These are phyloP conservation scores for Pontoporia blainvillei DNA, from an alignment of 2,113 vertebrate species.

Conservation along the genomic window DNA sequence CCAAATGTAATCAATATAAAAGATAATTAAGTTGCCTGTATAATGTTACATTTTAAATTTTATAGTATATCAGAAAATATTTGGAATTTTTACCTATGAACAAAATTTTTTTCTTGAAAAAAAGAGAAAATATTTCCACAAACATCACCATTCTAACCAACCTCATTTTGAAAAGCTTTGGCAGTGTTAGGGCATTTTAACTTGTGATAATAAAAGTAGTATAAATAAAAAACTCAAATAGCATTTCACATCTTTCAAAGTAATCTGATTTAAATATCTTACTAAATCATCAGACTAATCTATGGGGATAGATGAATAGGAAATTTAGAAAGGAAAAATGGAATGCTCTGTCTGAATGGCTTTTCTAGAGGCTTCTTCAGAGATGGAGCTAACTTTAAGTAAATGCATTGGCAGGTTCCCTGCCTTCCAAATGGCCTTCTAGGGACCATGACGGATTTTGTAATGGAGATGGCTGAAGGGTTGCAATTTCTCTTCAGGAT, in stretches of 20 bases:
- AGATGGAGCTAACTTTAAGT: slow-evolving; percentile 8
- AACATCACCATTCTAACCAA: not conserved
- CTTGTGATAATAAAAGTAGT: not conserved
- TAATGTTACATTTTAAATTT: not conserved
- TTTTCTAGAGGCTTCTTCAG: not conserved
- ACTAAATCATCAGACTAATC: not conserved
- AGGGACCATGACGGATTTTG: slow-evolving; percentile 45
- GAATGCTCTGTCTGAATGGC: not conserved
- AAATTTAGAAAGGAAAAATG: not conserved
- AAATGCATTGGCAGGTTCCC: not conserved
- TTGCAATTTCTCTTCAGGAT: slow-evolving; percentile 41
- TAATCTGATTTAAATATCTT: not conserved
- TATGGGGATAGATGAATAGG: not conserved
- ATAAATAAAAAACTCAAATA: not conserved
- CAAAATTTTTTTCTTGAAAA: not conserved
- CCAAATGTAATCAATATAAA: not conserved
- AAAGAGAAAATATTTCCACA: not conserved
- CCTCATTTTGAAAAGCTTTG: not conserved
- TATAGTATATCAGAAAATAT: not conserved
- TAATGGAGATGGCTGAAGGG: slow-evolving; percentile 35
- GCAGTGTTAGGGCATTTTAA: not conserved
- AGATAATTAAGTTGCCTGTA: not conserved
- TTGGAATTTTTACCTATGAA: not conserved
- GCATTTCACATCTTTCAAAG: not conserved
- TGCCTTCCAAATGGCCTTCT: not conserved